Conservation (phyloP, 1,140 invertebrate species). For the Hetaerina americana region DNA sequence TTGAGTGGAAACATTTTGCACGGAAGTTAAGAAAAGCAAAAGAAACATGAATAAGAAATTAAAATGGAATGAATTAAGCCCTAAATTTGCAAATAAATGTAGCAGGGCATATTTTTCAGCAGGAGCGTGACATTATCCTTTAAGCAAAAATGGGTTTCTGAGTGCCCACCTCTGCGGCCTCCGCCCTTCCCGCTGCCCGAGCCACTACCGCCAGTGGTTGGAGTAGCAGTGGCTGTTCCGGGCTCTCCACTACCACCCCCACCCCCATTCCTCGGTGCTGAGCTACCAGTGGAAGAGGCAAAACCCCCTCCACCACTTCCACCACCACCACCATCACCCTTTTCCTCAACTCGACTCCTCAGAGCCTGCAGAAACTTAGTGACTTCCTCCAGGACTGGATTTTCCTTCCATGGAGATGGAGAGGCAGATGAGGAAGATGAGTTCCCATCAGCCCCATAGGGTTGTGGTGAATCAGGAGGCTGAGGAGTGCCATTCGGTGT, state of each 20-base stretch:
- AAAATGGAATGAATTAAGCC: too few relatives aligned
- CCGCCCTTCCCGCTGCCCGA: not conserved
- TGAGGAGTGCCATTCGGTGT: constrained; percentile 33
- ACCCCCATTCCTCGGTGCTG: constrained; percentile 5
- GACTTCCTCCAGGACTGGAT: constrained; percentile 59
- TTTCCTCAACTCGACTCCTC: constrained; percentile 44
- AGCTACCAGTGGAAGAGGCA: not conserved
- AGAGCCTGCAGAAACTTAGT: constrained; percentile 52
- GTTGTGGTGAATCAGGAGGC: not conserved
- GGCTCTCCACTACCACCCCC: constrained; percentile 9
- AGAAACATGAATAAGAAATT: not conserved
- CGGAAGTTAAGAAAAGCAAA: not conserved
- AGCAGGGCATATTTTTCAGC: not conserved
- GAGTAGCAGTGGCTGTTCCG: constrained; percentile 3
- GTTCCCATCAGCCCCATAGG: constrained; percentile 34
- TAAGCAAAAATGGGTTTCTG: not conserved
- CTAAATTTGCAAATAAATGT: not conserved
- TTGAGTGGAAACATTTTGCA: not conserved
- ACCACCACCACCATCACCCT: constrained; percentile 21
- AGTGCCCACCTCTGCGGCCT: not conserved
- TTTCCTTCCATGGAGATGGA: constrained; percentile 40
- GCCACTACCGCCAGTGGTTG: not conserved
- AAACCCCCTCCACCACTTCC: constrained; percentile 17
- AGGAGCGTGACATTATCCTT: not conserved
- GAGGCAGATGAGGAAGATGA: constrained; percentile 17